Conservation (phyloP, 2,888 invertebrate genomes). For the Drosophila ustulata region DNA sequence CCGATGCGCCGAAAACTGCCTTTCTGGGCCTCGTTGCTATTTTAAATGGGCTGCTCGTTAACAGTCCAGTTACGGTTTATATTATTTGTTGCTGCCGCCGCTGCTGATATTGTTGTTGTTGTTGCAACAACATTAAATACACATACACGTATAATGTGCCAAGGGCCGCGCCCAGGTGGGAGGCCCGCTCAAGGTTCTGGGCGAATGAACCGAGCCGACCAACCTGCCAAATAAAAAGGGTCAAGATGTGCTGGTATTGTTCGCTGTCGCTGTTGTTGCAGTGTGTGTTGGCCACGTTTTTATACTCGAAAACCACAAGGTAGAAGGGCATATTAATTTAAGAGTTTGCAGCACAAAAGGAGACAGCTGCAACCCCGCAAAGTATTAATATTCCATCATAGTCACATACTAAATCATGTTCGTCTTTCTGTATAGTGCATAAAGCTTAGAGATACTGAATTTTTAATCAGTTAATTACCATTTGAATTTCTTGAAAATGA, state of each 20-base stretch:
- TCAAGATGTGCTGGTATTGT: slow-evolving; percentile 38
- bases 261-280: neutral
- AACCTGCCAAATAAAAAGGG: slow-evolving; percentile 51
- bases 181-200: slow-evolving; percentile 32
- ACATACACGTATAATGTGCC: slow-evolving; percentile 48
- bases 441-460: too few relatives aligned
- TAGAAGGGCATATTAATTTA: neutral
- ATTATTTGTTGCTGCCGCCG: slow-evolving; percentile 1
- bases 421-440: too few relatives aligned
- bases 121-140: slow-evolving; percentile 61
- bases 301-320: neutral
- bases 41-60: slow-evolving; percentile 62
- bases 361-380: neutral
- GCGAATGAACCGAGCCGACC: slow-evolving; percentile 58
- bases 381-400: too few relatives aligned
- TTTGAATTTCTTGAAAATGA: too few relatives aligned
- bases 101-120: slow-evolving; percentile 23
- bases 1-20: slow-evolving; percentile 23
- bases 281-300: slow-evolving; percentile 14
- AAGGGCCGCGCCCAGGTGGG: slow-evolving; percentile 43
- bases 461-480: too few relatives aligned
- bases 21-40: slow-evolving; percentile 30
- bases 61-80: slow-evolving; percentile 36
- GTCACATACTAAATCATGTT: too few relatives aligned
- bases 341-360: neutral